Conservation (phyloP, 2,797 vertebrate species). For the Botia almorhae region DNA sequence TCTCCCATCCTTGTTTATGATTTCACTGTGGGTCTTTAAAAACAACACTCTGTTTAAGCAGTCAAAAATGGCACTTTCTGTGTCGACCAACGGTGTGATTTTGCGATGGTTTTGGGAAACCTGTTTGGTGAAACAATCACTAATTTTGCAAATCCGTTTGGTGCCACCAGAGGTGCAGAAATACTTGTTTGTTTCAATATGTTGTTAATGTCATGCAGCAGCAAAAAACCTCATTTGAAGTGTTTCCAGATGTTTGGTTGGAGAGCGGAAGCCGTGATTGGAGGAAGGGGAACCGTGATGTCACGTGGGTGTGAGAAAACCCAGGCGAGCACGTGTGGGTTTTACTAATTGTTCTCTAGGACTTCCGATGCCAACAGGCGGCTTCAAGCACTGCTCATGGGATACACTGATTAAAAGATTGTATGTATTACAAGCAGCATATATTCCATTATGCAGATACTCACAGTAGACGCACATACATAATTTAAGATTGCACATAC, state of each 20-base stretch:
- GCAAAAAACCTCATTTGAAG: constrained; percentile 46
- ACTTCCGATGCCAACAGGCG: constrained; percentile 6
- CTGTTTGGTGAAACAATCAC: neutral
- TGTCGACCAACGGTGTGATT: neutral
- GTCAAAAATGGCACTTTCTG: neutral
- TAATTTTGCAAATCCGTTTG: neutral
- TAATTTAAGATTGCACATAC: neutral
- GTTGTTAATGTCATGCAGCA: constrained; percentile 51
- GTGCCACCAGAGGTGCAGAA: neutral
- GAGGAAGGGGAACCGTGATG: neutral
- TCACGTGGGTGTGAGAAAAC: constrained; percentile 24
- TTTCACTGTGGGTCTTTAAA: too few species aligned
- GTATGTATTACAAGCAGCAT: constrained; percentile 35
- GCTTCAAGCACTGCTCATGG: constrained; percentile 34
- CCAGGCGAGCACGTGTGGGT: constrained; percentile 23
- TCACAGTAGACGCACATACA: constrained; percentile 1
- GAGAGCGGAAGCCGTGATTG: constrained; percentile 5
- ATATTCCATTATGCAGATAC: constrained; percentile 18
- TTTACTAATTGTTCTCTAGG: constrained; percentile 42
- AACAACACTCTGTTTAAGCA: neutral
- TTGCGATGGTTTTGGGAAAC: neutral
- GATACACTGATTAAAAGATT: constrained; percentile 44
- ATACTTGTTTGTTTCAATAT: neutral
- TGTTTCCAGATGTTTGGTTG: constrained; percentile 55
- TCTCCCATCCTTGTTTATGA: neutral